phyloP scores from a whole-genome alignment of 2,888 invertebrate genomes.

The Himalopsyche japonica region DNA sequence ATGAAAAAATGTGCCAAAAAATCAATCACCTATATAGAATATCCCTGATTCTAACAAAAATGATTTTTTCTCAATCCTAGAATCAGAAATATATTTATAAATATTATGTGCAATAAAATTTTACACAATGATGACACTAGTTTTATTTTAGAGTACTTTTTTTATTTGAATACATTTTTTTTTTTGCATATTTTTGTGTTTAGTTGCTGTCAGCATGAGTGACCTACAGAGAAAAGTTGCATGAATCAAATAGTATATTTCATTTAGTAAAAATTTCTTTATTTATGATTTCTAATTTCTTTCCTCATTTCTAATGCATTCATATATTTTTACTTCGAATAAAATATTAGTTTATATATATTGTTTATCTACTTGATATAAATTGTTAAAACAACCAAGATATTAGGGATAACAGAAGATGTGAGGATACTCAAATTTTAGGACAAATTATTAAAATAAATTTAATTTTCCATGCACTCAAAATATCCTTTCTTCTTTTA shows the following conservation, averaged over 20 bases:
- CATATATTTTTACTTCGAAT: too few relatives aligned
- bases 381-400: too few relatives aligned
- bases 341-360: too few relatives aligned
- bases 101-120: slow-evolving; percentile 17
- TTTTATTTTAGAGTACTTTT: slow-evolving; percentile 16
- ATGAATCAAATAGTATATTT: background rate
- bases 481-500: too few relatives aligned
- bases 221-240: background rate
- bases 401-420: too few relatives aligned
- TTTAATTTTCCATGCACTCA: too few relatives aligned
- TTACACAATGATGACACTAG: slow-evolving; percentile 27
- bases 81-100: background rate
- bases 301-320: too few relatives aligned
- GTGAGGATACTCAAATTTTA: too few relatives aligned
- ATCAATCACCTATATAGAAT: background rate
- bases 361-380: too few relatives aligned
- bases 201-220: background rate
- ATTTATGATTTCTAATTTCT: too few relatives aligned
- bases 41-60: background rate
- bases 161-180: background rate
- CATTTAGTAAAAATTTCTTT: too few relatives aligned
- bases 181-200: background rate
- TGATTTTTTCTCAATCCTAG: background rate
- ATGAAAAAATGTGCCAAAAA: background rate
- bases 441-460: too few relatives aligned